These are phyloP conservation scores for Danio rerio DNA, from an alignment of 2,113 vertebrate genomes.

Conservation along the genomic window GRCz12tu NC_133181.1:17487501-17488000, in stretches of 20 bases:
- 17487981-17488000: no score
- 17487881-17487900: background rate
- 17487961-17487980: no score
- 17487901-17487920: constrained; percentile 24
- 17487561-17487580: background rate
- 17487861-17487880: background rate
- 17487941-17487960: no score
- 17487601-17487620: background rate
- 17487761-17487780: background rate
- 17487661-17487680: background rate
- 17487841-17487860: background rate
- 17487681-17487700: background rate
- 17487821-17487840: background rate
- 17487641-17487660: background rate
- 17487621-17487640: background rate
- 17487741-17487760: background rate
- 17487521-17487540: no score
- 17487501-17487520: background rate
- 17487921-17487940: no score
- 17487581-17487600: background rate
- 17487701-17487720: background rate
- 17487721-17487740: background rate
- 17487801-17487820: background rate
- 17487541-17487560: no score
- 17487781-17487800: background rate